phyloP scores from a whole-genome alignment of 2,113 vertebrate species.

The Macquaria australasica region DNA sequence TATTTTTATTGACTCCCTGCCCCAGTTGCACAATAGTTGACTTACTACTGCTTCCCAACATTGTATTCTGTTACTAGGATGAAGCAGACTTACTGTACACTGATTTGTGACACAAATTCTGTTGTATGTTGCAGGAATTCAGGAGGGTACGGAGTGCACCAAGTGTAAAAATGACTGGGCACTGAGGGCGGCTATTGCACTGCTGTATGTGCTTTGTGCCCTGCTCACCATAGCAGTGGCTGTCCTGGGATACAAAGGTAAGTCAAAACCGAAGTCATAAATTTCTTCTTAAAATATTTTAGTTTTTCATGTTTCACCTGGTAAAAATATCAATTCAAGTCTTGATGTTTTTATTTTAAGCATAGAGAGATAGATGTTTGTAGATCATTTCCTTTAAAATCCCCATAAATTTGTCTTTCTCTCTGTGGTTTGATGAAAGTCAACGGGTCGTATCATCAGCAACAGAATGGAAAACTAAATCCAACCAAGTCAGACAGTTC shows the following conservation, averaged over 20 bases:
- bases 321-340: neutral
- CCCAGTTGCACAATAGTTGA: conserved; percentile 17
- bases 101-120: conserved; percentile 40
- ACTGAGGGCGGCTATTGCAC: conserved; percentile 93
- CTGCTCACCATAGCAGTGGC: conserved; percentile 96
- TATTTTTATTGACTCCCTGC: conserved; percentile 26
- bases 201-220: conserved; percentile 95
- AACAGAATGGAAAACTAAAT: conserved; percentile 9
- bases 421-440: conserved; percentile 5
- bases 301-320: neutral
- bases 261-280: conserved; percentile 40
- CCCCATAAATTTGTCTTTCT: neutral
- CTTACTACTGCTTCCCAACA: conserved; percentile 8
- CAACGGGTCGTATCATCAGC: neutral
- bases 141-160: conserved; percentile 97
- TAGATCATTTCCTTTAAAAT: neutral
- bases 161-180: conserved; percentile 99
- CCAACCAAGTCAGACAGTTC: conserved; percentile 18
- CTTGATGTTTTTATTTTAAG: neutral
- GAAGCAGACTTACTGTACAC: neutral
- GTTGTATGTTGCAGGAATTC: conserved; percentile 92
- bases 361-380: neutral
- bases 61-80: neutral
- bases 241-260: conserved; percentile 98
- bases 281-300: neutral